phyloP scores from a whole-genome alignment of 1,140 invertebrate species.

The Charaxes varanes region DNA sequence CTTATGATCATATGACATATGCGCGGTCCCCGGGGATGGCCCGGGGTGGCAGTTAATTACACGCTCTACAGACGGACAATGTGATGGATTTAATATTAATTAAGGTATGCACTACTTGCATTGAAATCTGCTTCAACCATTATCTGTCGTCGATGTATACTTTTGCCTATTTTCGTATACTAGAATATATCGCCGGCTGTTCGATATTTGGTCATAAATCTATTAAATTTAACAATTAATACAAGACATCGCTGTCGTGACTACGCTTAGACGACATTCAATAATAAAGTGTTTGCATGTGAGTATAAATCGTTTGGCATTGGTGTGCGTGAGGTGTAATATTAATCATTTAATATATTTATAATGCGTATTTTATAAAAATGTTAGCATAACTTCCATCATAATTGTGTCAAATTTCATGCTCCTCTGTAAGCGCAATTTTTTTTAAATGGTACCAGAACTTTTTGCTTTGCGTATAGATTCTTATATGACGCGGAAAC shows the following conservation, averaged over 20 bases:
- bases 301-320: too few species aligned
- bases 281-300: background rate
- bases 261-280: background rate
- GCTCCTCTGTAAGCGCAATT: too few species aligned
- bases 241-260: too few species aligned
- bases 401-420: too few species aligned
- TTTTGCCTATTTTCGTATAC: slow-evolving; percentile 3
- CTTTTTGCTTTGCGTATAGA: too few species aligned
- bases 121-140: background rate
- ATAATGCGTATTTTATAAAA: background rate
- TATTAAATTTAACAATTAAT: slow-evolving; percentile 5
- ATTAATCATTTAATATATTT: slow-evolving; percentile 1
- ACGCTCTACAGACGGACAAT: slow-evolving; percentile 26
- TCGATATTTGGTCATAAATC: too few species aligned
- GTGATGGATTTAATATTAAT: slow-evolving; percentile 21
- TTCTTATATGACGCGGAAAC: background rate
- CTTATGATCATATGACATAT: slow-evolving; percentile 21
- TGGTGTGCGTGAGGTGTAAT: too few species aligned
- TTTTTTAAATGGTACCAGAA: too few species aligned
- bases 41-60: slow-evolving; percentile 25
- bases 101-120: background rate
- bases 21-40: slow-evolving; percentile 8
- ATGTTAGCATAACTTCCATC: background rate
- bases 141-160: background rate
- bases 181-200: too few species aligned